These are phyloP conservation scores for Notiomystis cincta DNA, from an alignment of 2,113 vertebrate genomes.

Conservation along the genomic window DNA sequence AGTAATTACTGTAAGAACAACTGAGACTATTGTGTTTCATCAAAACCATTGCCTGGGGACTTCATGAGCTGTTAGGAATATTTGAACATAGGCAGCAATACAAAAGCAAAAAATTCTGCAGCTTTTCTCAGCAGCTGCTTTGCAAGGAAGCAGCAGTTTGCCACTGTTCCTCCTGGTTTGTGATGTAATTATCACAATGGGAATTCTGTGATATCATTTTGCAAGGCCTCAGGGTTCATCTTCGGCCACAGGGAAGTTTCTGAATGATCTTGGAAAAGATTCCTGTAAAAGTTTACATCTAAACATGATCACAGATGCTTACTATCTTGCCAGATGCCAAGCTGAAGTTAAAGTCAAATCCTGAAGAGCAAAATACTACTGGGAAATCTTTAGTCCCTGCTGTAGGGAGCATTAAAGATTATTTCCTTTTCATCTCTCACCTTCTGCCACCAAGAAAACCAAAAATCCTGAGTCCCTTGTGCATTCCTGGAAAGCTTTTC, in stretches of 20 bases:
- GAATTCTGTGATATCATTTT: background rate
- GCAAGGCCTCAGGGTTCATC: rapidly evolving
- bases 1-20: background rate
- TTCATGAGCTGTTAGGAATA: background rate
- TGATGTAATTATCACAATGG: background rate
- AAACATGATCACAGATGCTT: background rate
- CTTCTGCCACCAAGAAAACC: background rate
- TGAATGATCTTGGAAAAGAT: background rate
- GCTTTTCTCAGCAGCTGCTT: background rate
- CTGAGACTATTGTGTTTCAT: background rate
- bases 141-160: background rate
- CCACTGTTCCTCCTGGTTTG: background rate
- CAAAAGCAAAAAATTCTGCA: background rate
- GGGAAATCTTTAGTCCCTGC: background rate
- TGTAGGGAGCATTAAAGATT: background rate
- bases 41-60: background rate
- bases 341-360: background rate
- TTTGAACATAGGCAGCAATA: background rate
- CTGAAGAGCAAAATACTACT: background rate
- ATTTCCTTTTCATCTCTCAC: background rate
- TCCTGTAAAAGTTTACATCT: background rate
- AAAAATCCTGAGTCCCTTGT: background rate
- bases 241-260: background rate
- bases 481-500: background rate
- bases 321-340: background rate